These are phyloP conservation scores for Carterocephalus palaemon DNA, from an alignment of 2,888 invertebrate genomes.

Conservation along the genomic window DNA sequence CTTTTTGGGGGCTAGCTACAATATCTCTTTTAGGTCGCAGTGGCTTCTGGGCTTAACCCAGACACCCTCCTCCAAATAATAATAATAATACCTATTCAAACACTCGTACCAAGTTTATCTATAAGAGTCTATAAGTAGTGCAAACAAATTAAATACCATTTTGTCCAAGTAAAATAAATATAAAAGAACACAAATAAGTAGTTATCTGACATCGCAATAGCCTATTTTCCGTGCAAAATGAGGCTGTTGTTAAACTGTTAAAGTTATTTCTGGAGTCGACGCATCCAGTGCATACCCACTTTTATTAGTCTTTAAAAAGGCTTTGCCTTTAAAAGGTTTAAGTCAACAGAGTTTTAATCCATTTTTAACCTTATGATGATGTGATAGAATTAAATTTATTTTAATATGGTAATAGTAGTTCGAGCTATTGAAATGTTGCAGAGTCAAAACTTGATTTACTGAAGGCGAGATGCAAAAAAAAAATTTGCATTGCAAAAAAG, in stretches of 20 bases:
- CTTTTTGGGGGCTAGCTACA: too few species aligned
- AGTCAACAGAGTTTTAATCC: background rate
- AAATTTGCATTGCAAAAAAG: constrained; percentile 31
- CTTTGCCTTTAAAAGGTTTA: constrained; percentile 11
- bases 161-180: background rate
- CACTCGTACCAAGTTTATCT: too few species aligned
- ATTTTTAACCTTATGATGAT: background rate
- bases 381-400: background rate
- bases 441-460: constrained; percentile 30
- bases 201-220: background rate
- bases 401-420: background rate
- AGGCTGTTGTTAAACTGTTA: background rate
- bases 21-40: too few species aligned
- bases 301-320: constrained; percentile 25
- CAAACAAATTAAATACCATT: background rate
- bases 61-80: too few species aligned
- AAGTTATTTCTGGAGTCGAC: constrained; percentile 16
- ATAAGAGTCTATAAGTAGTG: too few species aligned
- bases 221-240: constrained; percentile 5
- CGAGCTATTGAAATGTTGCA: background rate
- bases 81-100: too few species aligned
- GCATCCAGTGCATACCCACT: constrained; percentile 25
- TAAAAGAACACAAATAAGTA: background rate
- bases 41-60: too few species aligned
- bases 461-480: constrained; percentile 29